Evolutionary conservation across 2,888 invertebrate genomes (phyloP).

Genomic region (Metacarcinus magister): DNA sequence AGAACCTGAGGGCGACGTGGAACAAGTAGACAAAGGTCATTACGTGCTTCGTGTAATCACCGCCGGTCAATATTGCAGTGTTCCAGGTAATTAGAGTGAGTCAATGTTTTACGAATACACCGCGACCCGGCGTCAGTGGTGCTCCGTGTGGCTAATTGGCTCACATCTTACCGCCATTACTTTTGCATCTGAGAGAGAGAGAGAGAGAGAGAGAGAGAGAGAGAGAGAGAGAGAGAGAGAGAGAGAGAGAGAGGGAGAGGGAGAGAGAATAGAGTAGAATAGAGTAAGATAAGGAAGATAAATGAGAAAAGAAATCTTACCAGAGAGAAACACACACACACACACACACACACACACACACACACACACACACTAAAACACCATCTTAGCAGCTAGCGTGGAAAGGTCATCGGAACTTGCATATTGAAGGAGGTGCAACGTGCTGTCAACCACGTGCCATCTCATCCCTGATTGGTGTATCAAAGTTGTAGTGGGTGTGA

Average conservation of each 20-base stretch:
- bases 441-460: slow-evolving; percentile 75
- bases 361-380: too few species aligned
- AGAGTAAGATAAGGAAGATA: background rate
- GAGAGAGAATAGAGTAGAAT: background rate
- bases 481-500: slow-evolving; percentile 47
- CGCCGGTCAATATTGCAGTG: slow-evolving; percentile 11
- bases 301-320: background rate
- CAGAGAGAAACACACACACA: too few species aligned
- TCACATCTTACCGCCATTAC: slow-evolving; percentile 37
- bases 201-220: slow-evolving; percentile 48
- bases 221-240: slow-evolving; percentile 48
- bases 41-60: background rate
- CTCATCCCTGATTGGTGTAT: slow-evolving; percentile 73
- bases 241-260: slow-evolving; percentile 28
- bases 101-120: background rate
- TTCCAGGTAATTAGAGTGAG: background rate
- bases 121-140: background rate
- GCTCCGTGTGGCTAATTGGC: background rate
- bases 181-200: slow-evolving; percentile 3
- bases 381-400: slow-evolving; percentile 39
- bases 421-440: slow-evolving; percentile 71
- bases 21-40: background rate
- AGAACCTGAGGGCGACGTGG: background rate
- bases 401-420: slow-evolving; percentile 64
- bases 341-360: too few species aligned